These are phyloP conservation scores for Diachasma alloeum DNA, from an alignment of 1,140 invertebrate genomes.

Conservation along the genomic window DNA sequence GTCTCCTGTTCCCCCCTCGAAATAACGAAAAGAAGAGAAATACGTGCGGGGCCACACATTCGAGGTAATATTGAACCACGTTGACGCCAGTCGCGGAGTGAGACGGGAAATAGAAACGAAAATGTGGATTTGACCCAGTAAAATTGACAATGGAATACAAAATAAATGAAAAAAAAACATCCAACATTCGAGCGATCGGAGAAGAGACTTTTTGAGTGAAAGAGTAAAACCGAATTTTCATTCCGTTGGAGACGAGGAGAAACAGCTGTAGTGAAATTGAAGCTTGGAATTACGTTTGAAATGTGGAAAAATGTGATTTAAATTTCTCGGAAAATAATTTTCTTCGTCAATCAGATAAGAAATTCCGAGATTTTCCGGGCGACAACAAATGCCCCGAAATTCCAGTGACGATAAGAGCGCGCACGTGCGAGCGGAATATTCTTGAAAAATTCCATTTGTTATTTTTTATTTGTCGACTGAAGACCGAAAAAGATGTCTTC, in stretches of 20 bases:
- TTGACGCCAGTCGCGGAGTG: background rate
- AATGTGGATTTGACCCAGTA: slow-evolving; percentile 10
- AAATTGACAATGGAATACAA: background rate
- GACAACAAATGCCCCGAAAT: background rate
- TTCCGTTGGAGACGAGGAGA: background rate
- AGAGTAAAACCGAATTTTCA: background rate
- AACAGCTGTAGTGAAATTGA: background rate
- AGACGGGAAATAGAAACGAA: background rate
- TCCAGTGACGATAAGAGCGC: background rate
- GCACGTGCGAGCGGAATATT: background rate
- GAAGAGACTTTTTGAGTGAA: background rate
- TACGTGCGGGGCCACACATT: background rate
- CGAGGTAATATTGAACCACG: background rate
- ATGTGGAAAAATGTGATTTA: background rate
- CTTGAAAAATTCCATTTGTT: background rate
- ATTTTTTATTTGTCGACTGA: background rate
- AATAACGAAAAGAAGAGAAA: background rate
- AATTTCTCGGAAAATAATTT: background rate
- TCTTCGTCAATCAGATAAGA: background rate
- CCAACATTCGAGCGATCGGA: background rate
- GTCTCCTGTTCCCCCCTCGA: background rate
- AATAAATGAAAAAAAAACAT: background rate
- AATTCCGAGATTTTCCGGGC: background rate
- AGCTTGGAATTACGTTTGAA: background rate
- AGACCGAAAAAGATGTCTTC: background rate